Conservation (phyloP, 2,113 vertebrate species). For the Diadophis punctatus region DNA sequence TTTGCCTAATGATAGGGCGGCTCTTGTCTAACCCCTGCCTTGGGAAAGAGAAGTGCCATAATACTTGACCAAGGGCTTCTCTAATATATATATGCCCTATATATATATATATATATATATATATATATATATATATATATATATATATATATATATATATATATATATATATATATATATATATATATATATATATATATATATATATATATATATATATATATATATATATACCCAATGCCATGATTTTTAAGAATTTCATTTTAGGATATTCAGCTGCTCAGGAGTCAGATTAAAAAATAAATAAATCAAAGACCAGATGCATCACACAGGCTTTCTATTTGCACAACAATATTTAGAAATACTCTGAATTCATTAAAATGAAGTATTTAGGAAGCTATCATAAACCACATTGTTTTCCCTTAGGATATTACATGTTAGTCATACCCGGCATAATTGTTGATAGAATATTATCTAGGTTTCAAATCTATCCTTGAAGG, state of each 20-base stretch:
- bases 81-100: too few relatives aligned
- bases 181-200: too few relatives aligned
- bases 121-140: too few relatives aligned
- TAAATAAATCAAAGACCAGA: not conserved
- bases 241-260: not conserved
- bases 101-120: too few relatives aligned
- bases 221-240: too few relatives aligned
- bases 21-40: not conserved
- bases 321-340: not conserved
- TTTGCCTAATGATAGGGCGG: not conserved
- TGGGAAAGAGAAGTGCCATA: not conserved
- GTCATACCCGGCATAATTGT: not conserved
- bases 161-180: too few relatives aligned
- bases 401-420: not conserved
- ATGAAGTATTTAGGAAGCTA: not conserved
- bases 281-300: not conserved
- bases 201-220: too few relatives aligned
- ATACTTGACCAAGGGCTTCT: not conserved
- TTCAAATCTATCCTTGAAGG: not conserved
- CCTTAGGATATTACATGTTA: fast-evolving
- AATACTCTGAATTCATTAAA: not conserved
- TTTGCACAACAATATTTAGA: not conserved
- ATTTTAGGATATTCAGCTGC: not conserved
- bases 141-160: too few relatives aligned
- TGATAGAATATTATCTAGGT: not conserved